phyloP scores from a whole-genome alignment of 2,888 invertebrate species.

The Celastrina argiolus region DNA sequence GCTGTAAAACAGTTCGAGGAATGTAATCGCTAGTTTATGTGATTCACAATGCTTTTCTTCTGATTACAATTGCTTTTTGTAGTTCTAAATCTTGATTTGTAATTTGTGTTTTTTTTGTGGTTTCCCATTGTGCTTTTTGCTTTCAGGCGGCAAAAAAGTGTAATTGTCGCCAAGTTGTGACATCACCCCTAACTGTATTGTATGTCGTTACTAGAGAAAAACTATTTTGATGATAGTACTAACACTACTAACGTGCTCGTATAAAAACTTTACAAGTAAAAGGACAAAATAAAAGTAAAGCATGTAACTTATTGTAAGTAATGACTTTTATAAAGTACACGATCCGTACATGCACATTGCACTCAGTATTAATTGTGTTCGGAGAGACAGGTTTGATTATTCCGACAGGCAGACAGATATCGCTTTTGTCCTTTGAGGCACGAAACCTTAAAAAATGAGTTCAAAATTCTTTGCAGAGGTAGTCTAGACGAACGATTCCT shows the following conservation, averaged over 20 bases:
- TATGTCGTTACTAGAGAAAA: background rate
- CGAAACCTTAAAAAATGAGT: constrained; percentile 11
- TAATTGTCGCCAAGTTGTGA: background rate
- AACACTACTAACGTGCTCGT: background rate
- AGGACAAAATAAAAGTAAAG: background rate
- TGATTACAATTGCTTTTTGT: background rate
- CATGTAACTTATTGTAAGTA: constrained; percentile 1
- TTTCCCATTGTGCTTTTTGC: background rate
- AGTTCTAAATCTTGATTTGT: background rate
- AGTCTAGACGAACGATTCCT: constrained; percentile 9
- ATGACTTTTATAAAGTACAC: constrained; percentile 10
- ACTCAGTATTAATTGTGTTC: constrained; percentile 3
- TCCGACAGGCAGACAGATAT: background rate
- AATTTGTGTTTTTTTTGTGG: background rate
- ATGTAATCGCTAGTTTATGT: constrained; percentile 32
- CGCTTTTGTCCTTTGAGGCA: constrained; percentile 2
- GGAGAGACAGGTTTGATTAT: constrained; percentile 10
- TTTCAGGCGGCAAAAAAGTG: background rate
- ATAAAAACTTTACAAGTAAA: background rate
- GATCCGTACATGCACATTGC: background rate
- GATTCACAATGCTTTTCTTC: constrained; percentile 34
- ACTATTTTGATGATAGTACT: background rate
- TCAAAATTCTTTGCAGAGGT: background rate
- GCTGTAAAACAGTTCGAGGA: constrained; percentile 34
- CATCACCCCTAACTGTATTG: background rate